Conservation (phyloP, 2,888 invertebrate genomes). For the Capitulum mitella region DNA sequence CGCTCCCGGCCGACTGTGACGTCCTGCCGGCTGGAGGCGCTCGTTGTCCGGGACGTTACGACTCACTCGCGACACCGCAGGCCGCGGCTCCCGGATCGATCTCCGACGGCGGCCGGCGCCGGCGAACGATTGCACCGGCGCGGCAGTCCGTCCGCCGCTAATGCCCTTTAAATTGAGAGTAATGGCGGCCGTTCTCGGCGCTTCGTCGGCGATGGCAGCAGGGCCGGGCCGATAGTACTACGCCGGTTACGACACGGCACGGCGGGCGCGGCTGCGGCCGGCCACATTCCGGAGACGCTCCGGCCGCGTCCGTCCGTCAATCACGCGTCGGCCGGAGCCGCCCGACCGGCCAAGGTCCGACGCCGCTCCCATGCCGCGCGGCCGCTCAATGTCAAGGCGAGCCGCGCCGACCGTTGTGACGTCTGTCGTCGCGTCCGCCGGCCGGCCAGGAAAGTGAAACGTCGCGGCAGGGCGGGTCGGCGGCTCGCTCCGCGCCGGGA, state of each 20-base stretch:
- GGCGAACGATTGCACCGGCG: no score
- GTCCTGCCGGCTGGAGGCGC: not conserved
- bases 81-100: no score
- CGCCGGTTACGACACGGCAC: not conserved
- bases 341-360: not conserved
- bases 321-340: no score
- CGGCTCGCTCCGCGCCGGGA: no score
- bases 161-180: not conserved
- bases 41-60: no score
- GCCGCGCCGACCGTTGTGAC: not conserved
- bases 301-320: no score
- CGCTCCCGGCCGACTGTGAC: no score
- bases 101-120: no score
- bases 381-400: not conserved
- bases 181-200: no score
- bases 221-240: no score
- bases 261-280: not conserved
- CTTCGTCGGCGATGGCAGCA: no score
- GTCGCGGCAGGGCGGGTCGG: not conserved
- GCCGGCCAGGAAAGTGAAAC: not conserved
- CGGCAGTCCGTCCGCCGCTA: not conserved
- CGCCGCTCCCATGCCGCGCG: not conserved
- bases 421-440: not conserved
- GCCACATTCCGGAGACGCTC: no score
- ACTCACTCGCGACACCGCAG: not conserved